Evolutionary conservation across 2,797 vertebrate species (phyloP).

Genomic region (Varecia variegata): DNA sequence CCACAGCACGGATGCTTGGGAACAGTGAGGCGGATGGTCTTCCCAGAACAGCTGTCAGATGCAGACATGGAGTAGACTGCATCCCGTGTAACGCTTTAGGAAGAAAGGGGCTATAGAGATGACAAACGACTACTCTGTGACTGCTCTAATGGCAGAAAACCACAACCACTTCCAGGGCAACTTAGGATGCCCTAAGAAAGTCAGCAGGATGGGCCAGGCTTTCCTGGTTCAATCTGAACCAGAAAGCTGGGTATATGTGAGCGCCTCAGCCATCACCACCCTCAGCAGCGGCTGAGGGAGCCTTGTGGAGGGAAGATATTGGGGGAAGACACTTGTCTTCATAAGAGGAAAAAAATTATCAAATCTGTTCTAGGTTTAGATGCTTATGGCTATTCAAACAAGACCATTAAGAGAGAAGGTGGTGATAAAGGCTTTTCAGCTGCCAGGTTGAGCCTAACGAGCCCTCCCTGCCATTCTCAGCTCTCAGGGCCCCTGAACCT

Average conservation of each 20-base stretch:
- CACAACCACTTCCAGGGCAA: background rate
- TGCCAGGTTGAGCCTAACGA: background rate
- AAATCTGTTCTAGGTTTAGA: background rate
- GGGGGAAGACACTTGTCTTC: too few relatives aligned
- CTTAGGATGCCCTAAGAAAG: background rate
- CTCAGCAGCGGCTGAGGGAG: background rate
- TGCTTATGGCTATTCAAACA: background rate
- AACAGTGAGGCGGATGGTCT: background rate
- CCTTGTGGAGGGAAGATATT: background rate
- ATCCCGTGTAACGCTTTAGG: background rate
- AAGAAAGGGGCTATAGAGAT: background rate
- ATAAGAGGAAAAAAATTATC: background rate
- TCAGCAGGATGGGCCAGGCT: background rate
- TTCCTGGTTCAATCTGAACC: background rate
- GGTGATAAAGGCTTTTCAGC: background rate
- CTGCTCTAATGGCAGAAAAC: background rate
- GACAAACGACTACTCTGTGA: background rate
- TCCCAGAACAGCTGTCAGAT: background rate
- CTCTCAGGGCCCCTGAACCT: background rate
- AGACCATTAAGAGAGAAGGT: background rate
- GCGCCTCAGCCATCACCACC: too few relatives aligned
- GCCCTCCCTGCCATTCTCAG: background rate
- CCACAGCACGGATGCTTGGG: rapidly evolving
- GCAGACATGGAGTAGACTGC: background rate
- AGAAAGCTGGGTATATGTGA: too few relatives aligned